Evolutionary conservation across 2,113 vertebrate genomes (phyloP).

Genomic region (Asarcornis scutulata): DNA sequence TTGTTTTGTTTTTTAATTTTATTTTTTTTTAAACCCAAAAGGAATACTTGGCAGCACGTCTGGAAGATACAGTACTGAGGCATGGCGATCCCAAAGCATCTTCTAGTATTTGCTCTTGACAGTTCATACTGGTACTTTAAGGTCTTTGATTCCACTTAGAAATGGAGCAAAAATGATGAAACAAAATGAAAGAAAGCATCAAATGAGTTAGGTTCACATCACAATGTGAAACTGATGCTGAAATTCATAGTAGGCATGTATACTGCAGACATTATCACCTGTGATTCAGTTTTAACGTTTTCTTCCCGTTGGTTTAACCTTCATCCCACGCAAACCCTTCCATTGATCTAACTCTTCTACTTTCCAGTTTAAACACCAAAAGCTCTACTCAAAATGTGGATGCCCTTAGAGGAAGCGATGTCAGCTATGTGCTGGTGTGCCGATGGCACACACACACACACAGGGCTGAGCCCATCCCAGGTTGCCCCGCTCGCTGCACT

Average conservation of each 20-base stretch:
- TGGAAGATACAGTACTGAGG: neutral
- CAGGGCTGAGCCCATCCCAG: neutral
- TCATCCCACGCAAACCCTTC: neutral
- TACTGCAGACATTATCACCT: neutral
- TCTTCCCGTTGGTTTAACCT: neutral
- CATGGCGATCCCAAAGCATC: neutral
- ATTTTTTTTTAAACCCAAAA: neutral
- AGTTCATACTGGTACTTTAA: neutral
- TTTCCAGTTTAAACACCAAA: neutral
- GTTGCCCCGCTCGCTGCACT: fast-evolving
- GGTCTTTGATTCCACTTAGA: neutral
- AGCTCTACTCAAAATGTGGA: neutral
- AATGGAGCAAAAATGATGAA: neutral
- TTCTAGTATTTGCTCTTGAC: neutral
- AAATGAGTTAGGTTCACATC: neutral
- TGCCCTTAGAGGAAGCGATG: neutral
- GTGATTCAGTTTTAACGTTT: neutral
- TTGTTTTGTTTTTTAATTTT: too few relatives aligned
- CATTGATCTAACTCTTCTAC: neutral
- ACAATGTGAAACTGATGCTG: neutral
- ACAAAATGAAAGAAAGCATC: neutral
- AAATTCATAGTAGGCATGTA: neutral
- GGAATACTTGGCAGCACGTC: neutral
- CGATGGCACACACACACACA: fast-evolving
- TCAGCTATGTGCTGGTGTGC: fast-evolving